A percentile compares a stretch with the other conserved stretches of the same genome.
Evolutionary conservation across 2,113 vertebrate genomes (phyloP).

Genomic region (Pogona vitticeps): DNA sequence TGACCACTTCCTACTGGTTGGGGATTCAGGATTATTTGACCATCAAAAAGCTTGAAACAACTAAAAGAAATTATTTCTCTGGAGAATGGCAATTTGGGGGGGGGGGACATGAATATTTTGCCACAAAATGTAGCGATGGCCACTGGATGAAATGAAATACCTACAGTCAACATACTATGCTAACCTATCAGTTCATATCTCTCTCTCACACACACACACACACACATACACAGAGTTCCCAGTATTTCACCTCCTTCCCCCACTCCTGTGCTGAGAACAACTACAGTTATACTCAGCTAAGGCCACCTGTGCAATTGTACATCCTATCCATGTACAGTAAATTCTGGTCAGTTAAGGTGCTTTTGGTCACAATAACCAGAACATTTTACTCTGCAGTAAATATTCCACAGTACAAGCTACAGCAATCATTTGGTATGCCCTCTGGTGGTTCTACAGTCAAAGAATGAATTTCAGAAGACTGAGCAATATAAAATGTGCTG

Average conservation of each 20-base stretch:
- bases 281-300: background rate
- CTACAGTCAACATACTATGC: background rate
- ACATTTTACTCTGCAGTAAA: conserved; percentile 53
- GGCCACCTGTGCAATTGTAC: too few relatives aligned
- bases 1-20: too few relatives aligned
- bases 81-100: background rate
- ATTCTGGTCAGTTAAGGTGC: background rate
- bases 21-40: background rate
- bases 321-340: too few relatives aligned
- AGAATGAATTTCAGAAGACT: conserved; percentile 1
- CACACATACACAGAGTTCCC: too few relatives aligned
- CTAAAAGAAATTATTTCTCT: background rate
- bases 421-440: conserved; percentile 68
- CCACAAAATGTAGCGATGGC: background rate
- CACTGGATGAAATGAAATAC: background rate
- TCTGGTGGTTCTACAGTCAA: conserved; percentile 69
- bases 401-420: conserved; percentile 22
- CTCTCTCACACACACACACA: too few relatives aligned
- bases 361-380: conserved; percentile 29
- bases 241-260: too few relatives aligned
- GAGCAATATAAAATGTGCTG: background rate
- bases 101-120: background rate
- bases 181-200: too few relatives aligned
- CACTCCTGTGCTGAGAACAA: background rate
- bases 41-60: background rate